Evolutionary conservation across 2,888 invertebrate species (phyloP), one percentile per base, ranked within the genome.

Genomic region (Eledone cirrhosa): DNA sequence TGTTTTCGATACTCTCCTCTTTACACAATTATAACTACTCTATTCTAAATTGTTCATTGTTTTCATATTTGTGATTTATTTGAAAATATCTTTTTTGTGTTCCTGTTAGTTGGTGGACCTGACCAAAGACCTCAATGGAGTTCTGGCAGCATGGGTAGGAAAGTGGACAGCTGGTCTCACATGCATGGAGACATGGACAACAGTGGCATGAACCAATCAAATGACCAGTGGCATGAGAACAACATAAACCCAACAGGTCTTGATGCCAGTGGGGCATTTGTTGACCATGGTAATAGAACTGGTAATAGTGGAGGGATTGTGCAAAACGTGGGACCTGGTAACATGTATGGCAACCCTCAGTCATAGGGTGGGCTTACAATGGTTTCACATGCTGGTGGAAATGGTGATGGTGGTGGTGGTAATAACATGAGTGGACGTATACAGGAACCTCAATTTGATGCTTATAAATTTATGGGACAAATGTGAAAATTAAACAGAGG

Each of bases 291-390:
- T n/a, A 22, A 29, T 48, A 29, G 48, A 16, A 3, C 48, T 47
- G 48, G 47, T 13, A 22, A 33, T 29, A 69, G 31, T 47, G 29
- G 41, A 65, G 67, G 77, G 19, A 47, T 77, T 31, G 47, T 63
- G 48, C 77, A 75, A 41, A 79, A 76, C 67, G 19, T 33, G 75
- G 78, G 80, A 33, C 29, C 77, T 27, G 33, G 33, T n/a, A 78
- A 59, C 41, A 79, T 81, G 79, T 82, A 78, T 78, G 78, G 81
- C 78, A 63, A 65, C 27, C 78, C 79, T 16, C 79, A 63, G 59
- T 69, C 77, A 31, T 83, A 78, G 80, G 82, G 33, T 80, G 81
- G 74, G 47, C 72, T 81, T 79, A 27, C 82, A 80, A 77, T 84
- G 84, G 78, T 83, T 82, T 78, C 72, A 1, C 13, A 13, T 72